Evolutionary conservation across 2,113 vertebrate genomes (phyloP), one percentile per base, ranked within the genome.

Genomic region (Oncorhynchus keta): DNA sequence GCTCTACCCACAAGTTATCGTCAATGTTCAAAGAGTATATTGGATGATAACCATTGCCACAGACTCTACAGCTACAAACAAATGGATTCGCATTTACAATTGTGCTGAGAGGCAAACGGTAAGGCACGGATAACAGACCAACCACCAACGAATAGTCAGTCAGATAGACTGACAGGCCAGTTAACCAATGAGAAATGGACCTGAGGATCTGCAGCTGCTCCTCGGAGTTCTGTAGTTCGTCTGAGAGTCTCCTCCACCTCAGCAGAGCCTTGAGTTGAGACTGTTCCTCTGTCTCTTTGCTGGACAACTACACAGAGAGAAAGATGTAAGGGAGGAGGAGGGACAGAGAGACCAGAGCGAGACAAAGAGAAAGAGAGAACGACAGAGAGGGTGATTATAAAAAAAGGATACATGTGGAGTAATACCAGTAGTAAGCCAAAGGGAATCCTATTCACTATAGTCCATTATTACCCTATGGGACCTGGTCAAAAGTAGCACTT

Each of bases 151-250:
- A 28, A 45, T 16, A 24, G 49, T 55, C 65, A 16, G 70, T 9
- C 11, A 67, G 22, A 49, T 24, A 39, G 68, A 51, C 16, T 66
- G 48, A 73, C 57, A 51, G 61, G 45, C 32, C 4, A 22, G 11
- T 26, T 12, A 13, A 78, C 12, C 30, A 74, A 70, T 68, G 18
- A 55, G 11, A 70, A 22, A 69, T 80, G 76, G 72, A 99, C 97
- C 97, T 96, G 86, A 99, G 93, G 85, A 99, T 93, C 84, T 98
- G 97, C 78, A 99, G 93, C 68, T 95, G 94, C 83, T 96, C 93
- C 14, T 95, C 92, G 14, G 95, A 97, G 87, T 95, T 95, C 84
- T 89, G 94, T n/a, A 96, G 74, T 85, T 99, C 97, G 9, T 98
- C 96, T 78, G 84, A 93, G 73, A 99, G 95, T 78, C 96, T 85